phyloP scores from a whole-genome alignment of 2,888 invertebrate genomes.

The Caenorhabditis panamensis region DNA sequence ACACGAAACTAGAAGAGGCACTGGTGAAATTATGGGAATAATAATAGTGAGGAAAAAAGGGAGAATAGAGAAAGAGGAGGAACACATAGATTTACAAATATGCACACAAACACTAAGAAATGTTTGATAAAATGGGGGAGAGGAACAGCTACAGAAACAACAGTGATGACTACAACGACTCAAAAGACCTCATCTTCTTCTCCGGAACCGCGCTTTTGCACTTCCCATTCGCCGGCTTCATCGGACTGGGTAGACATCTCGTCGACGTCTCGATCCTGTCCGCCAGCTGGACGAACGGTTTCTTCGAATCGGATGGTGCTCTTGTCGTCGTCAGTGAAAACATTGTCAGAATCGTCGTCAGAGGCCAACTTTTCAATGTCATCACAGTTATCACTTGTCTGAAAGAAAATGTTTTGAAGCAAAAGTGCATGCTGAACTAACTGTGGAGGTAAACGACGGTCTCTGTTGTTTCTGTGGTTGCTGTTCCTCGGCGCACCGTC shows the following conservation, averaged over 20 bases:
- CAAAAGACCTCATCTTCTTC: constrained; percentile 31
- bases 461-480: constrained; percentile 29
- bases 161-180: constrained; percentile 8
- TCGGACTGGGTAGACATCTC: constrained; percentile 22
- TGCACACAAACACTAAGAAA: constrained; percentile 13
- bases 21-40: constrained; percentile 5
- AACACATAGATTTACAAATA: constrained; percentile 31
- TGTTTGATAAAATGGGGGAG: constrained; percentile 1
- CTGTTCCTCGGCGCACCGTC: constrained; percentile 55
- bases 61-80: constrained; percentile 12
- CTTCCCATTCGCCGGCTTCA: constrained; percentile 51
- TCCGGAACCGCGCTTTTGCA: constrained; percentile 6
- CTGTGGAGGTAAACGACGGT: constrained; percentile 39
- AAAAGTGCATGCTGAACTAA: not conserved
- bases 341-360: constrained; percentile 12
- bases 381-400: constrained; percentile 27
- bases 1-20: constrained; percentile 5
- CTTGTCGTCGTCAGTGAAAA: constrained; percentile 2
- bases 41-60: not conserved
- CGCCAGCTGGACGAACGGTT: not conserved
- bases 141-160: constrained; percentile 35
- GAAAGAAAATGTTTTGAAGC: not conserved
- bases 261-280: not conserved
- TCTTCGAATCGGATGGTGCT: constrained; percentile 18
- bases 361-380: constrained; percentile 35